Evolutionary conservation across 64 coral and sea anemone genomes (phyloP).

Genomic region (Hydrozoanthus tunicans): DNA sequence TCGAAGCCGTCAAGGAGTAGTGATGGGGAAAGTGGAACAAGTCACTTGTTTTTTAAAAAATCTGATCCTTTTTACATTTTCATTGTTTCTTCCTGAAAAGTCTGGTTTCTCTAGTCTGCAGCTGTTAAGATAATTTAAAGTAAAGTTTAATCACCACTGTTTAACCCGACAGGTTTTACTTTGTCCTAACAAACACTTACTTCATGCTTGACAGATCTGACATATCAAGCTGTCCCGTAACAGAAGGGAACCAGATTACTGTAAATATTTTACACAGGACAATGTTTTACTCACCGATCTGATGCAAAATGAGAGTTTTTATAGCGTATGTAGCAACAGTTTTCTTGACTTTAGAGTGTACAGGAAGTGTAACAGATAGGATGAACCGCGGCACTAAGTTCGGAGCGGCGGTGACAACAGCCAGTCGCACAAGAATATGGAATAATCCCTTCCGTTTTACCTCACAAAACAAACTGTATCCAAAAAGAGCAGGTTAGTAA

Average conservation of each 20-base stretch:
- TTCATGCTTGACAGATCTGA: constrained; percentile 7
- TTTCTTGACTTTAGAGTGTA: background rate
- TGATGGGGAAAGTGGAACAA: too few relatives aligned
- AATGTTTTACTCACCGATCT: background rate
- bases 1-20: too few relatives aligned
- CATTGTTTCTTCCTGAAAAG: too few relatives aligned
- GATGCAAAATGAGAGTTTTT: constrained; percentile 15
- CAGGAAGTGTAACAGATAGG: constrained; percentile 2
- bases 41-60: too few relatives aligned
- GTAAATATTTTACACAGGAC: constrained; percentile 51
- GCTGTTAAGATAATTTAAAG: background rate
- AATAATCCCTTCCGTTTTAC: background rate
- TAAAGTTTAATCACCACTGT: background rate
- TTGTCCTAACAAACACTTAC: background rate
- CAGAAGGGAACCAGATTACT: background rate
- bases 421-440: background rate
- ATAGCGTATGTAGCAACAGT: background rate
- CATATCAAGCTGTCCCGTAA: background rate
- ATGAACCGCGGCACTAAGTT: background rate
- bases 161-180: background rate
- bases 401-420: background rate
- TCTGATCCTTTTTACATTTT: too few relatives aligned
- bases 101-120: background rate
- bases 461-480: background rate
- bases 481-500: constrained; percentile 14